Evolutionary conservation across 2,888 invertebrate genomes (phyloP).

Genomic region (Cerceris rybyensis): DNA sequence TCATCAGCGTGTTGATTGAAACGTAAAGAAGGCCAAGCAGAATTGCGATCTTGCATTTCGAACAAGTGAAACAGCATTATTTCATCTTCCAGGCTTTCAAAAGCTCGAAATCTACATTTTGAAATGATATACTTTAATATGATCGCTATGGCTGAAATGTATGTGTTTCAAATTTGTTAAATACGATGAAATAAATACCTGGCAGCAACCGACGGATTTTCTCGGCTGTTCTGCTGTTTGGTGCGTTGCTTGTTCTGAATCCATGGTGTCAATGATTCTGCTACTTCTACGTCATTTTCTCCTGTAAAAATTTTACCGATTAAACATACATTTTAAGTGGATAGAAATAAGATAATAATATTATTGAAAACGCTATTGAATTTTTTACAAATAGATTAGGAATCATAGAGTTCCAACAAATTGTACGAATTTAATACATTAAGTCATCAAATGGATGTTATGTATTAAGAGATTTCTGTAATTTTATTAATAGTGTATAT

Average conservation of each 20-base stretch:
- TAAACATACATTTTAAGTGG: too few species aligned
- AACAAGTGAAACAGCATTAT: conserved; percentile 85
- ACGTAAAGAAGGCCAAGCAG: conserved; percentile 74
- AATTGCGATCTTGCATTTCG: conserved; percentile 81
- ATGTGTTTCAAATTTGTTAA: not conserved
- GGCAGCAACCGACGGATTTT: conserved; percentile 41
- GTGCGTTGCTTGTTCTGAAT: conserved; percentile 71
- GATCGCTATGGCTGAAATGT: not conserved
- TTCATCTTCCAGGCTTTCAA: conserved; percentile 82
- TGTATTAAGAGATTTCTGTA: conserved; percentile 17
- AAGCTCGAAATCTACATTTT: conserved; percentile 60
- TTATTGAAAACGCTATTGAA: too few species aligned
- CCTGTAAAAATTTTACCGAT: conserved; percentile 76
- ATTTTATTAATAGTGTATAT: conserved; percentile 13
- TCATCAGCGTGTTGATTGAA: conserved; percentile 73
- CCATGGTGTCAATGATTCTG: conserved; percentile 82
- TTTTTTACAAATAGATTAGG: conserved; percentile 4
- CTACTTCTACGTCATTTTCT: conserved; percentile 88
- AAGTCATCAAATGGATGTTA: not conserved
- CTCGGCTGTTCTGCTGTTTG: conserved; percentile 57
- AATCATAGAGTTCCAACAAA: conserved; percentile 4
- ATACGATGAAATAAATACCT: conserved; percentile 28
- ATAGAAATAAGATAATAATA: too few species aligned
- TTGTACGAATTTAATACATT: conserved; percentile 7
- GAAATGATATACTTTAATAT: not conserved